Base-by-base conservation (phyloP, 2,888 invertebrate species). In the Macrophya alboannulata region DNA sequence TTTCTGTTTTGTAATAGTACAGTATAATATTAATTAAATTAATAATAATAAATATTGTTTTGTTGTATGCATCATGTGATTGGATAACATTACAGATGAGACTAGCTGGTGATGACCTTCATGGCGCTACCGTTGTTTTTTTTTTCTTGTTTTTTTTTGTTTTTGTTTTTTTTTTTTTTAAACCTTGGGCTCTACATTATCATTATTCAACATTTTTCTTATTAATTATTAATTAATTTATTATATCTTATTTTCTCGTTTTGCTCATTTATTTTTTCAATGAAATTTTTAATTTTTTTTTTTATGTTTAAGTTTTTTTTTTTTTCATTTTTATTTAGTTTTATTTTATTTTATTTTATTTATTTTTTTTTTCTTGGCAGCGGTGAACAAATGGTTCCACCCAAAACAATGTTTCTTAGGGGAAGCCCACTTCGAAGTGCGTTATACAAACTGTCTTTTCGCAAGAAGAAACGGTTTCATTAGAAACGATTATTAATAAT, bases 21-120 rank as follows among this genome's bases (percentile, higher is more conserved):
- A 93, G 91, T 93, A 92, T 91, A 92, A 92, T 93, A 90, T 92
- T 90, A 91, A 92, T 92, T 91, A 92, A 93, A 91, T 92, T 91
- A 92, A 92, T 93, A 91, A 92, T 92, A 92, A 92, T 92, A 92
- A 92, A 92, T 92, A 92, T 92, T 91, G 90, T 91, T 89, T 89
- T 90, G 89, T 92, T 92, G 91, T 92, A 93, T 93, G 92, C 90
- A 92, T 91, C 91, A 90, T 92, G 91, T 92, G 92, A 92, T 91
- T 92, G 91, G 90, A 91, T 92, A 92, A 92, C 91, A 90, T 93
- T 93, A 92, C 91, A 92, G 91, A 92, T 91, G 90, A 92, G 92
- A 92, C 92, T 93, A 93, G 92, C 92, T 91, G 91, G 88, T 90
- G 90, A 89, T 92, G 92, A 92, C 90, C 89, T 91, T 93, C 90